Conservation (phyloP, 2,888 invertebrate genomes). For the Cheilosia variabilis region DNA sequence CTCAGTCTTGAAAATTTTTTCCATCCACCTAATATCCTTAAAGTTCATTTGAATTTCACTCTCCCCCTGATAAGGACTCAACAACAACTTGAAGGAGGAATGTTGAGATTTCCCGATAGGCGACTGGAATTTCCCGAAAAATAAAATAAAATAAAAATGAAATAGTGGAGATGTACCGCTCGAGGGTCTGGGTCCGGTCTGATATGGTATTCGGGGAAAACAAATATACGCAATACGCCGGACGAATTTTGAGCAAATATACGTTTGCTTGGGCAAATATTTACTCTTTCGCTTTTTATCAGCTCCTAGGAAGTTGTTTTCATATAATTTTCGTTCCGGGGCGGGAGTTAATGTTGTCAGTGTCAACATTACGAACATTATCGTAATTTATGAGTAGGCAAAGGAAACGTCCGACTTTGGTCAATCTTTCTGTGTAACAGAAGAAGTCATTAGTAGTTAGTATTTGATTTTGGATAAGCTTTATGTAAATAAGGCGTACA, state of each 20-base stretch:
- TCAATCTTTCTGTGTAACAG: too few relatives aligned
- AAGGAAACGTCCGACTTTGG: too few relatives aligned
- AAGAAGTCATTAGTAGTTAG: too few relatives aligned
- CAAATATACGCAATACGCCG: not conserved
- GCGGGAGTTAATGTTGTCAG: constrained; percentile 17
- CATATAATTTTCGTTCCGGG: constrained; percentile 26
- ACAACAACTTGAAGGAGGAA: not conserved
- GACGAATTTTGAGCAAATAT: not conserved
- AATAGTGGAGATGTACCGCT: constrained; percentile 4
- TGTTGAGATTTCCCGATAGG: not conserved
- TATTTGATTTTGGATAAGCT: too few relatives aligned
- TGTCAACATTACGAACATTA: constrained; percentile 38
- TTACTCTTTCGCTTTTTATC: constrained; percentile 14
- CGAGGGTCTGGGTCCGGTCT: not conserved
- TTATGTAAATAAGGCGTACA: too few relatives aligned
- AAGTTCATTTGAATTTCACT: constrained; percentile 14
- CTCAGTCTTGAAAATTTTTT: not conserved
- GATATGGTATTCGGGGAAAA: constrained; percentile 1
- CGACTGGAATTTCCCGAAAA: constrained; percentile 2
- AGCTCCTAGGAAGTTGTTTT: constrained; percentile 51
- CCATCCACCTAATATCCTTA: constrained; percentile 35
- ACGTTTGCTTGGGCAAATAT: constrained; percentile 21
- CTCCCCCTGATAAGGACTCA: not conserved
- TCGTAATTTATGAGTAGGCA: constrained; percentile 28
- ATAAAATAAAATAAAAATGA: constrained; percentile 3